Percentiles rank a stretch among this genome's conserved stretches.
phyloP scores from a whole-genome alignment of 64 coral and sea anemone genomes.

The Orbicella faveolata region DNA sequence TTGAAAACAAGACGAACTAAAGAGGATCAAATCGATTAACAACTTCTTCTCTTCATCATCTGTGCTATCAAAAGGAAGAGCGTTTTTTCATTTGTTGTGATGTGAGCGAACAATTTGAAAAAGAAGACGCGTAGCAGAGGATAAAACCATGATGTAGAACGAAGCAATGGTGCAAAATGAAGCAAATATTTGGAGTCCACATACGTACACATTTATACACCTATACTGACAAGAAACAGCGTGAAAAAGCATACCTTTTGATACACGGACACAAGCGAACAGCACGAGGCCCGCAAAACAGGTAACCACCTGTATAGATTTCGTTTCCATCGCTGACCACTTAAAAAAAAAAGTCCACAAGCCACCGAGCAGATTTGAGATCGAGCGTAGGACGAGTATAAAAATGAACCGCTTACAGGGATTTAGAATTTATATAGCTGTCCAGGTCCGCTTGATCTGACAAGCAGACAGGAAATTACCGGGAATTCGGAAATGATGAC shows the following conservation, averaged over 20 bases:
- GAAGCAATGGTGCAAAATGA: too few relatives aligned
- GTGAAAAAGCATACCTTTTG: background rate
- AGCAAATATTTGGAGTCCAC: background rate
- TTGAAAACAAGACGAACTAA: too few relatives aligned
- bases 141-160: too few relatives aligned
- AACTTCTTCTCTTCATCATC: too few relatives aligned
- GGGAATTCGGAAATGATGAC: background rate
- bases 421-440: conserved; percentile 8
- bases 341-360: background rate
- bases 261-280: background rate
- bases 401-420: background rate
- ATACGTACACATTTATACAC: background rate
- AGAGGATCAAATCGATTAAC: too few relatives aligned
- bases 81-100: too few relatives aligned
- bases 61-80: too few relatives aligned
- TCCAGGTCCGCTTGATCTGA: conserved; percentile 14
- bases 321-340: background rate
- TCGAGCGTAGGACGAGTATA: background rate
- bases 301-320: background rate
- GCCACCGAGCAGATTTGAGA: background rate
- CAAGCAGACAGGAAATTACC: conserved; percentile 31
- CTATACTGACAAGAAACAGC: background rate
- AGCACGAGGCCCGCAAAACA: background rate
- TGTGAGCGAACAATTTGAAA: too few relatives aligned
- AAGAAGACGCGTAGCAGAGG: too few relatives aligned